Base-by-base conservation (phyloP, 2,888 invertebrate species). In the Lumbricus terrestris region DNA sequence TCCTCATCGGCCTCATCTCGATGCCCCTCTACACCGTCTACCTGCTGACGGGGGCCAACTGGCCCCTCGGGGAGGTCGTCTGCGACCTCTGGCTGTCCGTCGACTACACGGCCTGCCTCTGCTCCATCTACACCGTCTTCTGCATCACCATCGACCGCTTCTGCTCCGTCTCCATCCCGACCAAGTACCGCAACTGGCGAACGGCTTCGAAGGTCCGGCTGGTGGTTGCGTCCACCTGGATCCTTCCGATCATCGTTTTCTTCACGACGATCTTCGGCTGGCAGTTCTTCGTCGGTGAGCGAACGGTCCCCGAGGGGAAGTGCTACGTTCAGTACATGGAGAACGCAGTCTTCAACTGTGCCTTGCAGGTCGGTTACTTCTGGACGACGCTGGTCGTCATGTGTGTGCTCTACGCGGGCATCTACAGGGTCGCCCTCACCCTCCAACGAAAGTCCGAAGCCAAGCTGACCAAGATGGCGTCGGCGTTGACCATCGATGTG, bases 181-280 rank as follows among this genome's bases (percentile, higher is more conserved):
- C 99, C 29, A 97, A 97, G 93, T 99, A 99, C 94, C 96, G 99
- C 92, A 97, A 97, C 93, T 99, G 99, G 99, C 96, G 99, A 90
- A 98, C 99, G 11, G 98, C 98, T 94, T 97, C 97, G 92, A 96
- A 97, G 83, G 98, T 99, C 29, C 97, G 98, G 91, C 97, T 97
- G 96, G 98, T 99, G 98, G 97, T 98, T 2, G 97, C 97, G 11
- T 97, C 98, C 88, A 98, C 98, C 0, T 99, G 99, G 99, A 97
- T 98, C 90, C 97, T 99, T 93, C 99, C 99, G 89, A 97, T 98
- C 0, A 95, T 98, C 91, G 96, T 99, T 23, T 99, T 99, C 95
- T 99, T 99, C 95, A 98, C 98, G 92, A 98, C 98, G 92, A 99
- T 99, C 93, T 98, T 99, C 94, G 99, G 99, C 83, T 99, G 99